Conservation (phyloP, 2,888 invertebrate genomes). For the Caenorhabditis sp. region DNA sequence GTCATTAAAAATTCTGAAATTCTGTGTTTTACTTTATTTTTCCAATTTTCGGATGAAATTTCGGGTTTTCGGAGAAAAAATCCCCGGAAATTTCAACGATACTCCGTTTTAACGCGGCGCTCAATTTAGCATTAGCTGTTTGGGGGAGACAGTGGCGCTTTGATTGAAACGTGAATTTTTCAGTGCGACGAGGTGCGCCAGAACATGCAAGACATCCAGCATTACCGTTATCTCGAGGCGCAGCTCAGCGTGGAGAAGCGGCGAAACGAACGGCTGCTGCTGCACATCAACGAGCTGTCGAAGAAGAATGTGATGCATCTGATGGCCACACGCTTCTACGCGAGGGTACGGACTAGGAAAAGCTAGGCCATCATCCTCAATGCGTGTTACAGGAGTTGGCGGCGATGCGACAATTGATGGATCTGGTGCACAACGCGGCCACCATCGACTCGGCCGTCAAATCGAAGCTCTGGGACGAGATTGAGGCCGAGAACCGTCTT, state of each 20-base stretch:
- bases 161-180: too few species aligned
- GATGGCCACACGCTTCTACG: conserved; percentile 44
- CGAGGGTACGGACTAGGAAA: conserved; percentile 17
- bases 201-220: conserved; percentile 14
- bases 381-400: conserved; percentile 36
- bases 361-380: not conserved
- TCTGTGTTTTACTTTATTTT: too few species aligned
- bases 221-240: conserved; percentile 17
- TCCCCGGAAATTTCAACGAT: too few species aligned
- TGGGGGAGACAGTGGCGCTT: too few species aligned
- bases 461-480: conserved; percentile 47
- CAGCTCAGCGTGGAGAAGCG: conserved; percentile 21
- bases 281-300: conserved; percentile 43
- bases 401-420: conserved; percentile 48
- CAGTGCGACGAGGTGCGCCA: conserved; percentile 19
- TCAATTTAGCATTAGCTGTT: too few species aligned
- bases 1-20: too few species aligned
- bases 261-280: conserved; percentile 17
- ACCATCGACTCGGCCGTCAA: conserved; percentile 27
- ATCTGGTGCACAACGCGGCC: conserved; percentile 34
- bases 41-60: too few species aligned
- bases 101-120: too few species aligned
- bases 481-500: conserved; percentile 39
- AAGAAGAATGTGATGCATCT: conserved; percentile 29
- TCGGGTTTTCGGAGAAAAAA: too few species aligned